Base-by-base conservation (phyloP, 1,140 invertebrate genomes). In the Limonius californicus region DNA sequence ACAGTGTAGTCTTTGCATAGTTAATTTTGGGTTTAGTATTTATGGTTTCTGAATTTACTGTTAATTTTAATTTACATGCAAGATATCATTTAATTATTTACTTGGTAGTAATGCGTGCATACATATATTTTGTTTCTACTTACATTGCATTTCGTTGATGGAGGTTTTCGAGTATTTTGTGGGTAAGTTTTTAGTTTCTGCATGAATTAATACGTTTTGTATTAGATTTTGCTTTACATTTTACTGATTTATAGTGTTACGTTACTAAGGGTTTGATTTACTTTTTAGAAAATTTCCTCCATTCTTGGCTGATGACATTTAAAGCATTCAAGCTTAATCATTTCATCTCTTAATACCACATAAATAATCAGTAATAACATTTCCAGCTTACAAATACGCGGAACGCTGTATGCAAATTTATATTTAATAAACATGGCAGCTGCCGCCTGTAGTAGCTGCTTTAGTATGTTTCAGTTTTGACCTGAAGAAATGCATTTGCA, bases 61-160 rank as follows among this genome's bases (percentile, higher is more conserved):
- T 50, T 39, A 39, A 39, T 19, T 50, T n/a, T 50, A 18, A 6
- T 50, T 50, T 50, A 19, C 19, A 50, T 50, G 45, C 45, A 14
- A 39, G 7, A 39, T 39, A 39, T 39, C 35, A 19, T 50, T 50
- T 50, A 50, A 50, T 50, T 50, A 50, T 18, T 50, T 50, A 50
- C 45, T 18, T 50, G 14, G 16, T 50, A 15, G 42, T 50, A 16
- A 27, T 55, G 54, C 27, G 27, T 55, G 21, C 21, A 19, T 55
- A 55, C 11, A 55, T 55, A 55, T 32, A 32, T 55, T 60, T 68
- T 64, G 61, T 68, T 72, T 62, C 57, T 68, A 68, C 57, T 64
- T 64, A 60, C 67, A 63, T 65, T 57, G 62, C 64, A 57, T 64
- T 59, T 64, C 61, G 62, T 74, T 66, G 66, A 66, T 63, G 71